Conservation (phyloP, 2,797 vertebrate species). For the Meriones psammophilus region DNA sequence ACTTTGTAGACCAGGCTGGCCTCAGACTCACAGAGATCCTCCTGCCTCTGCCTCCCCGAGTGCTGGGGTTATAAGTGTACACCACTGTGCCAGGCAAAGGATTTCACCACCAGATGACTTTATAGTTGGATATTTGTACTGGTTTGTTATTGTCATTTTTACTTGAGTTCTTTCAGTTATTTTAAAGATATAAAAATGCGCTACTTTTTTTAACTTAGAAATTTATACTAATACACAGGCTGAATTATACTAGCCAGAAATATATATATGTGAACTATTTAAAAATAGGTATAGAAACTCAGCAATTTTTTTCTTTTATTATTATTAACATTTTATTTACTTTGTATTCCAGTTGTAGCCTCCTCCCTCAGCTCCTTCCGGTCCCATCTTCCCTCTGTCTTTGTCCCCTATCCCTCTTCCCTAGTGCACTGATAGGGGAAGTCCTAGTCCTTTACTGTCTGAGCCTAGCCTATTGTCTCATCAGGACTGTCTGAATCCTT, state of each 20-base stretch:
- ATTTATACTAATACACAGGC: slow-evolving; percentile 60
- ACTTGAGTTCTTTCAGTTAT: neutral
- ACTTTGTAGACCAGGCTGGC: too few relatives aligned
- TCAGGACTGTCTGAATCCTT: too few relatives aligned
- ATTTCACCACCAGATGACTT: neutral
- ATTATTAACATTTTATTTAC: neutral
- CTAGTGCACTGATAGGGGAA: too few relatives aligned
- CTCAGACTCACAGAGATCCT: too few relatives aligned
- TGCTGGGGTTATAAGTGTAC: too few relatives aligned
- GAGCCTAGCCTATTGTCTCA: too few relatives aligned
- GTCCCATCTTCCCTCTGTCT: too few relatives aligned
- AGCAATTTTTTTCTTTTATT: neutral
- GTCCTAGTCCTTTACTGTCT: too few relatives aligned
- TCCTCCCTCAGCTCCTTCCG: too few relatives aligned
- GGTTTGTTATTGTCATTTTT: neutral
- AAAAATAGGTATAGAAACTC: slow-evolving; percentile 1
- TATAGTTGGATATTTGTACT: slow-evolving; percentile 58
- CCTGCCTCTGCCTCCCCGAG: too few relatives aligned
- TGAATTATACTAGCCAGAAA: slow-evolving; percentile 65
- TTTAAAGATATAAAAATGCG: neutral
- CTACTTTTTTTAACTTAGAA: slow-evolving; percentile 59
- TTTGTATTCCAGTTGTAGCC: too few relatives aligned
- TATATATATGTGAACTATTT: slow-evolving; percentile 59
- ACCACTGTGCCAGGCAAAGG: neutral
- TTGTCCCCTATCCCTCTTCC: too few relatives aligned